These are phyloP conservation scores for Sympetrum striolatum DNA, from an alignment of 2,888 invertebrate species.

Conservation along the genomic window DNA sequence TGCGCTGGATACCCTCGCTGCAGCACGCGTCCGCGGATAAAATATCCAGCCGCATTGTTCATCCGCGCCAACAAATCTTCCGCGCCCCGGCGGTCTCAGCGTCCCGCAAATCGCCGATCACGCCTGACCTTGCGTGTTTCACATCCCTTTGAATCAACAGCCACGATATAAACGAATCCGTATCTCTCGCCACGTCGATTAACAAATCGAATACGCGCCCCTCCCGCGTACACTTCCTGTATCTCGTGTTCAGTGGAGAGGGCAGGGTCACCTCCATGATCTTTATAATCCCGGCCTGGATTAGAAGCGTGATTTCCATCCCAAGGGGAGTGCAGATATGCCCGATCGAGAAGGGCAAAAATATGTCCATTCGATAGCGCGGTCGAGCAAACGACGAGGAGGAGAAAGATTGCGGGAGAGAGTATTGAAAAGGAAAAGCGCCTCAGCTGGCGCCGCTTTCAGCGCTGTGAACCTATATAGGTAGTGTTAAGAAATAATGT, in stretches of 20 bases:
- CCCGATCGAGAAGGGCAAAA: neutral
- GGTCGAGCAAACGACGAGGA: neutral
- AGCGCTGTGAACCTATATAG: too few species aligned
- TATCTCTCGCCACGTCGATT: constrained; percentile 4
- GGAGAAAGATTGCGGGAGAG: neutral
- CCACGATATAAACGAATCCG: neutral
- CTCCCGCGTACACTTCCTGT: neutral
- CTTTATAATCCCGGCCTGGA: constrained; percentile 8
- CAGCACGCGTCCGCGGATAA: neutral
- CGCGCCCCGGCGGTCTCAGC: neutral
- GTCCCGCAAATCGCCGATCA: constrained; percentile 20
- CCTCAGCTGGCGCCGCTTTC: too few species aligned
- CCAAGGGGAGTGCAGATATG: neutral
- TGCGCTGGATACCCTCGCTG: neutral
- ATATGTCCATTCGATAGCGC: neutral
- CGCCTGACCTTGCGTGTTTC: constrained; percentile 23
- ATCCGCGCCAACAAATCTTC: constrained; percentile 5
- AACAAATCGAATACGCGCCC: neutral
- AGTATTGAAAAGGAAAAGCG: too few species aligned
- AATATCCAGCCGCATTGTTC: neutral
- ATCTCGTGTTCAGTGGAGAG: neutral
- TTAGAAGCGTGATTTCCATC: neutral
- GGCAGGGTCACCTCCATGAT: neutral
- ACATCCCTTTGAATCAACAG: constrained; percentile 19
- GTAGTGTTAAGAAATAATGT: too few species aligned